These are phyloP conservation scores for Clarias magur DNA, from an alignment of 2,113 vertebrate genomes.

Conservation along the genomic window DNA sequence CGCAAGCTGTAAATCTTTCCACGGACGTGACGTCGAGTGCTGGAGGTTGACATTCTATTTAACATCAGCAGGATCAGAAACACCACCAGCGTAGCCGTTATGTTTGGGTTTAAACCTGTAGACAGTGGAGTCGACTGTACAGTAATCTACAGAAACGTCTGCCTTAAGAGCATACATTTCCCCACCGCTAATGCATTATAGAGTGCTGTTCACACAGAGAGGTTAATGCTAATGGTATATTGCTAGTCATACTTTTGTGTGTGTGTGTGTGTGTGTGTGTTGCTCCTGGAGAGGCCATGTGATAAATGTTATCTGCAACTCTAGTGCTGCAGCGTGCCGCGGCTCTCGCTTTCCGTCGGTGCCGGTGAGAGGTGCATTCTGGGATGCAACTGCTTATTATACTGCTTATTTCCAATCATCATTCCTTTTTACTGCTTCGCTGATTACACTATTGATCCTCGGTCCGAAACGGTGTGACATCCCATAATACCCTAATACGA, in stretches of 20 bases:
- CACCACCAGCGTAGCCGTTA: background rate
- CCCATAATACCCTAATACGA: conserved; percentile 16
- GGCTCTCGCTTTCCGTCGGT: conserved; percentile 27
- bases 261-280: conserved; percentile 4
- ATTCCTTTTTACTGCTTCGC: conserved; percentile 1
- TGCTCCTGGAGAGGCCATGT: background rate
- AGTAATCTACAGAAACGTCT: background rate
- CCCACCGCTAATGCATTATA: background rate
- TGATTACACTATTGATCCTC: conserved; percentile 40
- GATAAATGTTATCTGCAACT: conserved; percentile 28
- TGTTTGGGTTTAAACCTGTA: background rate
- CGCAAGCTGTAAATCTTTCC: background rate
- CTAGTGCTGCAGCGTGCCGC: conserved; percentile 5
- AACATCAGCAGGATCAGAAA: background rate
- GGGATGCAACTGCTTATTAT: conserved; percentile 41
- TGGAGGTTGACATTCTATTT: background rate
- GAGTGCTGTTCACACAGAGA: conserved; percentile 13
- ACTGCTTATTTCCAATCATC: background rate
- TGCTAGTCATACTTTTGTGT: background rate
- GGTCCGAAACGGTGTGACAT: conserved; percentile 13
- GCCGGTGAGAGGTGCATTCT: conserved; percentile 42
- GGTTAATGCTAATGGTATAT: background rate
- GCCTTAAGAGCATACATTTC: background rate
- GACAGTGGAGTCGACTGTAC: background rate
- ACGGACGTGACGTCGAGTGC: background rate